Conservation (phyloP, 2,888 invertebrate species). For the Pseudolycoriella hygida region DNA sequence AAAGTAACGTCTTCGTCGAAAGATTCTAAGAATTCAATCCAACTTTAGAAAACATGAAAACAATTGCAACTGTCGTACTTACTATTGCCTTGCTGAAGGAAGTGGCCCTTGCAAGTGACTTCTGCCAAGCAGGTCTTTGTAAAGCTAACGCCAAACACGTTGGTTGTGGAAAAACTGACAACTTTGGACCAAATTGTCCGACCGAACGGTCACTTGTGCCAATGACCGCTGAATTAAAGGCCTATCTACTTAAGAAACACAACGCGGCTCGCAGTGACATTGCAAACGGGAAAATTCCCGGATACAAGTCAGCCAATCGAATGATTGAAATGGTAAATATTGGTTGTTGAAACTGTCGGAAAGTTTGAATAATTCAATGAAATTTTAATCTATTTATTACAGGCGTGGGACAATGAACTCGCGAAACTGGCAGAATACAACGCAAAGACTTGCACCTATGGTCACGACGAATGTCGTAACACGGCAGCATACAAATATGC, state of each 20-base stretch:
- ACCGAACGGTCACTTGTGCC: constrained; percentile 20
- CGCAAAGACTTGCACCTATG: constrained; percentile 21
- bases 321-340: constrained; percentile 20
- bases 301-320: constrained; percentile 18
- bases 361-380: no score
- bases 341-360: no score
- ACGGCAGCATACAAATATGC: constrained; percentile 20
- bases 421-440: constrained; percentile 23
- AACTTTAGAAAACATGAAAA: no score
- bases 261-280: constrained; percentile 22
- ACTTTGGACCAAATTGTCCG: constrained; percentile 18
- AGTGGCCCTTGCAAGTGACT: no score
- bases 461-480: constrained; percentile 22
- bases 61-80: no score
- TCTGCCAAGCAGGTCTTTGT: no score
- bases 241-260: constrained; percentile 21
- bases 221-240: constrained; percentile 13
- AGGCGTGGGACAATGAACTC: constrained; percentile 22
- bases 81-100: no score
- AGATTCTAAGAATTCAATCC: no score
- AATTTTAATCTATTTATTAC: no score
- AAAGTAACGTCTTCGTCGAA: no score
- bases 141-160: no score
- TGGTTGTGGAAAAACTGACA: constrained; percentile 3
- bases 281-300: constrained; percentile 19